Evolutionary conservation across 2,888 invertebrate genomes (phyloP).

Genomic region (Aquatica leii): DNA sequence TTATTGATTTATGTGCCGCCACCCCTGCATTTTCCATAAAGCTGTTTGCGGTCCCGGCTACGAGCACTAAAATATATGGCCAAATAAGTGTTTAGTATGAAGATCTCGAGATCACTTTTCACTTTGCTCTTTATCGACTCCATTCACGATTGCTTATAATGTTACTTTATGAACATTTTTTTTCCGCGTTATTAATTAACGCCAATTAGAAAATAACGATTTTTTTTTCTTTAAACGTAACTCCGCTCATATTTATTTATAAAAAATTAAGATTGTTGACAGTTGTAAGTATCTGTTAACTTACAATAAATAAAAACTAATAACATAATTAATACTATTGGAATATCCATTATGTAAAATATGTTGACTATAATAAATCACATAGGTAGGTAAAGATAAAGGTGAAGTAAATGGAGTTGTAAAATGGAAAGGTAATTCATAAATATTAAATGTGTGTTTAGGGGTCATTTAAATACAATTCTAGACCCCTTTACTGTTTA

Average conservation of each 20-base stretch:
- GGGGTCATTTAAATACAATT: conserved; percentile 53
- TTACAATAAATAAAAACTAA: conserved; percentile 13
- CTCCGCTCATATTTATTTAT: too few relatives aligned
- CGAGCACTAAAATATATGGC: conserved; percentile 60
- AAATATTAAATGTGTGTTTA: conserved; percentile 48
- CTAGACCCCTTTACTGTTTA: conserved; percentile 38
- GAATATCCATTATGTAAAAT: conserved; percentile 29
- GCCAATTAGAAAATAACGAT: too few relatives aligned
- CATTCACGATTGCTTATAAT: conserved; percentile 41
- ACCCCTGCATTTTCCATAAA: conserved; percentile 63
- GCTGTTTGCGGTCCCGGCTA: conserved; percentile 62
- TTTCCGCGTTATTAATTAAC: conserved; percentile 10
- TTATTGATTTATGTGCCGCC: conserved; percentile 69
- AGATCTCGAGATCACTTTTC: conserved; percentile 60
- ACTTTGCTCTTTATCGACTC: conserved; percentile 52
- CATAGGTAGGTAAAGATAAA: conserved; percentile 15
- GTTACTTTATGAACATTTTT: conserved; percentile 23
- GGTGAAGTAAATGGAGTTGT: conserved; percentile 24
- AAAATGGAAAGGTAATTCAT: conserved; percentile 44
- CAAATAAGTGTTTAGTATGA: conserved; percentile 62
- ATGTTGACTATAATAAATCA: conserved; percentile 26
- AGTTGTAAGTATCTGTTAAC: conserved; percentile 19
- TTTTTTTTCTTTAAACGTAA: too few relatives aligned
- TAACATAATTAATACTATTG: conserved; percentile 14
- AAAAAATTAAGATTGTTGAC: conserved; percentile 11